phyloP scores from a whole-genome alignment of 2,797 vertebrate genomes.

The Darevskia nairensis region DNA sequence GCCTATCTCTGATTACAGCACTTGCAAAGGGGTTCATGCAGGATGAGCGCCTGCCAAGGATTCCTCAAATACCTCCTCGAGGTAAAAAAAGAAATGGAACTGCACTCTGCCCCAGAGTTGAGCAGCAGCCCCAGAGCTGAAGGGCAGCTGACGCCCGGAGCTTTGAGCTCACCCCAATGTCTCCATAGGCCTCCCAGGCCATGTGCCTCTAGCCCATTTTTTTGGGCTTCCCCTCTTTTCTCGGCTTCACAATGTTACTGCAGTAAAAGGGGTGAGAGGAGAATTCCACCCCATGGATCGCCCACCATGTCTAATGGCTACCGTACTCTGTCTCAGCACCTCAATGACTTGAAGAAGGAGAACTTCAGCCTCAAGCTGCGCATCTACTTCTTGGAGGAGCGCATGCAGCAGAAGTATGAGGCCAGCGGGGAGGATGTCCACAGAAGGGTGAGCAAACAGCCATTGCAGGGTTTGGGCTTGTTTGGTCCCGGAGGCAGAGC shows the following conservation, averaged over 20 bases:
- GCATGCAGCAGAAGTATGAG: slow-evolving; percentile 93
- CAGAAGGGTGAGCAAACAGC: slow-evolving; percentile 84
- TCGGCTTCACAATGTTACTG: slow-evolving; percentile 46
- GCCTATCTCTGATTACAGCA: slow-evolving; percentile 78
- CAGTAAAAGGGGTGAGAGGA: slow-evolving; percentile 76
- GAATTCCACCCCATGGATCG: slow-evolving; percentile 78
- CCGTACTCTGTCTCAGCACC: slow-evolving; percentile 96
- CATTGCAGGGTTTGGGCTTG: background rate
- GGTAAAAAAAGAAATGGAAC: slow-evolving; percentile 82
- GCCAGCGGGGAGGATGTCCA: slow-evolving; percentile 87
- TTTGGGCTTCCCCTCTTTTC: slow-evolving; percentile 28
- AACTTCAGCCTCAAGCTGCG: slow-evolving; percentile 99
- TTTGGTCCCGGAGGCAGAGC: background rate
- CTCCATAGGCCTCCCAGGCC: slow-evolving; percentile 42
- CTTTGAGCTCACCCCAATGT: slow-evolving; percentile 48
- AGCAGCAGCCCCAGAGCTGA: slow-evolving; percentile 48
- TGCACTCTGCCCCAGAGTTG: slow-evolving; percentile 52
- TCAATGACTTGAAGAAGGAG: slow-evolving; percentile 98
- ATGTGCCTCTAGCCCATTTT: slow-evolving; percentile 39
- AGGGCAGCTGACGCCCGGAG: slow-evolving; percentile 10
- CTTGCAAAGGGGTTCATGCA: slow-evolving; percentile 75
- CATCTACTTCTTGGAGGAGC: slow-evolving; percentile 98
- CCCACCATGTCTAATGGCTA: slow-evolving; percentile 93
- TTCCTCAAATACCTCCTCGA: slow-evolving; percentile 88
- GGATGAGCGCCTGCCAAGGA: slow-evolving; percentile 76